These are phyloP conservation scores for Yponomeuta sedellus DNA, from an alignment of 2,888 invertebrate species.

Conservation along the genomic window DNA sequence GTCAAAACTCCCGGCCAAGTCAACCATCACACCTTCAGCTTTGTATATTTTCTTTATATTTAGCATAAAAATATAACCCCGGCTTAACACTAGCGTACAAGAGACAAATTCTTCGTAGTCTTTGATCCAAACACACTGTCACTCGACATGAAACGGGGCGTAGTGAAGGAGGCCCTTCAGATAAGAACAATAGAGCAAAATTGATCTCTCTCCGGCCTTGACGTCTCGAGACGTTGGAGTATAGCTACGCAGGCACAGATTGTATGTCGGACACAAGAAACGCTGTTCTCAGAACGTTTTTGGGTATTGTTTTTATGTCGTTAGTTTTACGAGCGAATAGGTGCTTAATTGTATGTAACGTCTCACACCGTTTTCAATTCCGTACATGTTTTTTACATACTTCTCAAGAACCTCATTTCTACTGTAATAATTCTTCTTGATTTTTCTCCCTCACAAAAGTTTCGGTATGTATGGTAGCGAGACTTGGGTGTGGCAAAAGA, in stretches of 20 bases:
- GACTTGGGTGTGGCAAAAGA: no score
- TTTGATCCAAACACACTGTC: slow-evolving; percentile 13
- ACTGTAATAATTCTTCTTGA: no score
- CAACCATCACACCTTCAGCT: no score
- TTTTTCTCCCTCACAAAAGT: no score
- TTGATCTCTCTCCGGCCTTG: slow-evolving; percentile 10
- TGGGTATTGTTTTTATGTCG: not conserved
- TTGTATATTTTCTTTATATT: no score
- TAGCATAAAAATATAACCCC: no score
- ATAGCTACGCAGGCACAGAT: not conserved
- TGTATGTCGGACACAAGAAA: not conserved
- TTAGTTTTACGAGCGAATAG: not conserved
- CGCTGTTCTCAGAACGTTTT: not conserved
- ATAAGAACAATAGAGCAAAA: slow-evolving; percentile 15
- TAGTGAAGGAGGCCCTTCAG: not conserved
- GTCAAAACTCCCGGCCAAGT: no score
- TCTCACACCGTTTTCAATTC: no score
- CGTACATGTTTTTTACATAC: no score
- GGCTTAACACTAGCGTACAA: not conserved
- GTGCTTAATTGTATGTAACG: no score
- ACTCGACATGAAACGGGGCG: slow-evolving; percentile 9
- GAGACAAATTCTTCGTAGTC: slow-evolving; percentile 3
- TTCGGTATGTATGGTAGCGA: no score
- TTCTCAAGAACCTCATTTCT: no score
- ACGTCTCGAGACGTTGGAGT: not conserved